Conservation (phyloP, 23 tunicate genomes). For the Ciona savignyi region DNA sequence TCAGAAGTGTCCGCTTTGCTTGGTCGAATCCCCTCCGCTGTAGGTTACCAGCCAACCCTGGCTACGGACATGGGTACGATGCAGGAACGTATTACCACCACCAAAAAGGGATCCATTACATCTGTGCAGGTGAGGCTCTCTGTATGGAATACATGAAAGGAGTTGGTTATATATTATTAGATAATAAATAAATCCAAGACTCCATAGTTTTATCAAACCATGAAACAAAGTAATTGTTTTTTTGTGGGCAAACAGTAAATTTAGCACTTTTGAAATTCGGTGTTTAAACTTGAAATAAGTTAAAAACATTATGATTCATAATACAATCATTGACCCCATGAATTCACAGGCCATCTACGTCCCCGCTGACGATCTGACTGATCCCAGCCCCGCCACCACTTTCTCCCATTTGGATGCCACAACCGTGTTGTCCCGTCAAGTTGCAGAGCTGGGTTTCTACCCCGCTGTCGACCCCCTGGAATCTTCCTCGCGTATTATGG, state of each 20-base stretch:
- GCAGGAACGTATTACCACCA: conserved; percentile 99
- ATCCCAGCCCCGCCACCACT: conserved; percentile 99
- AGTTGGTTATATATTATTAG: not conserved
- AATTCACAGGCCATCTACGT: conserved; percentile 97
- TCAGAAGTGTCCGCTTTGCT: conserved; percentile 99
- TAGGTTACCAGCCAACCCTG: conserved; percentile 99
- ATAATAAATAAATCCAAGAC: too few relatives aligned
- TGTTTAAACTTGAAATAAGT: too few relatives aligned
- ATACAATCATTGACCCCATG: too few relatives aligned
- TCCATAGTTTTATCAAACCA: too few relatives aligned
- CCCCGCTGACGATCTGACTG: conserved; percentile 99
- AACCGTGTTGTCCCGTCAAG: conserved; percentile 98
- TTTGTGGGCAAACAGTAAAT: too few relatives aligned
- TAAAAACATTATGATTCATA: too few relatives aligned
- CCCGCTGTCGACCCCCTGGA: conserved; percentile 99
- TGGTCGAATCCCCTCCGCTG: conserved; percentile 99
- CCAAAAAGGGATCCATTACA: conserved; percentile 98
- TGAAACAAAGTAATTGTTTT: too few relatives aligned
- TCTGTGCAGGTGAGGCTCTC: conserved; percentile 77
- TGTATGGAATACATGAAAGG: too few relatives aligned
- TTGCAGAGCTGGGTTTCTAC: conserved; percentile 99
- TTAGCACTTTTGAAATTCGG: too few relatives aligned
- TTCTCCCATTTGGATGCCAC: conserved; percentile 99
- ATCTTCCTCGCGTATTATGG: conserved; percentile 99
- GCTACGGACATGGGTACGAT: conserved; percentile 99